Evolutionary conservation across 2,888 invertebrate species (phyloP).

Genomic region (Limnephilus auricula): DNA sequence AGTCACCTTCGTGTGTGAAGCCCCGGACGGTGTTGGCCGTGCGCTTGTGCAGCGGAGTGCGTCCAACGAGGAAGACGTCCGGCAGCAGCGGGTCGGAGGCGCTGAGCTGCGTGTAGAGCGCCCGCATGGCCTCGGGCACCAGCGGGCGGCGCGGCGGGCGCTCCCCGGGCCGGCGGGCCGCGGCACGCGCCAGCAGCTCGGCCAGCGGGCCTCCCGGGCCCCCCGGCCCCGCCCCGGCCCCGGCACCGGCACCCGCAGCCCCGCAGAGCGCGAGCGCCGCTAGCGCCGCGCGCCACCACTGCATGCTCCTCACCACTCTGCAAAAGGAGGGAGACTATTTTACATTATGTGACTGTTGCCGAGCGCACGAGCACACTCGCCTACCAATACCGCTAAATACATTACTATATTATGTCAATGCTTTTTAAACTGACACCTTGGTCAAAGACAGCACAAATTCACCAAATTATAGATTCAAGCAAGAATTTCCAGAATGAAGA

Average conservation of each 20-base stretch:
- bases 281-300: slow-evolving; percentile 67
- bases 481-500: too few relatives aligned
- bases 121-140: slow-evolving; percentile 89
- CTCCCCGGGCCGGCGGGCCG: slow-evolving; percentile 79
- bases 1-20: slow-evolving; percentile 86
- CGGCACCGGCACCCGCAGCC: slow-evolving; percentile 61
- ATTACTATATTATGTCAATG: too few relatives aligned
- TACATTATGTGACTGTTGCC: not conserved
- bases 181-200: slow-evolving; percentile 81
- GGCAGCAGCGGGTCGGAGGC: slow-evolving; percentile 82
- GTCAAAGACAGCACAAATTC: too few relatives aligned
- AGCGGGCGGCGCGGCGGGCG: slow-evolving; percentile 75
- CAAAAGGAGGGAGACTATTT: slow-evolving; percentile 14
- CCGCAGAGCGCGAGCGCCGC: slow-evolving; percentile 72
- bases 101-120: slow-evolving; percentile 82
- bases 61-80: slow-evolving; percentile 81
- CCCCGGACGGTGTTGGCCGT: slow-evolving; percentile 92
- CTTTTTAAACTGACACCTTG: too few relatives aligned
- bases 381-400: too few relatives aligned
- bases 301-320: slow-evolving; percentile 67
- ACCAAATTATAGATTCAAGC: too few relatives aligned
- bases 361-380: not conserved
- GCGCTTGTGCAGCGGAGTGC: slow-evolving; percentile 83
- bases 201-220: slow-evolving; percentile 74
- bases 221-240: slow-evolving; percentile 70